These are phyloP conservation scores for Nothura maculosa DNA, from an alignment of 2,797 vertebrate species.

Conservation along the genomic window DNA sequence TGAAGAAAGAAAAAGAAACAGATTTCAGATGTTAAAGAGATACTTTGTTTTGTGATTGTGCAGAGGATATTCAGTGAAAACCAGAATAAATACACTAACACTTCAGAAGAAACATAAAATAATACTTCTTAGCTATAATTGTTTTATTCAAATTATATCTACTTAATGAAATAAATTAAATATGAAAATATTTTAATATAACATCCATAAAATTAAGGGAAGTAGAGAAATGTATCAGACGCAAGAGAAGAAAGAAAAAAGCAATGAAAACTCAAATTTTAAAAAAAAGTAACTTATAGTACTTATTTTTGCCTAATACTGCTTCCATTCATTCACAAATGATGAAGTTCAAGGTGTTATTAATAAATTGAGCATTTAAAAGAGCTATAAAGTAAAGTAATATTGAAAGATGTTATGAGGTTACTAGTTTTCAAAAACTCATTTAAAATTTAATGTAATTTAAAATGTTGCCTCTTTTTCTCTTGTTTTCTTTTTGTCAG, in stretches of 20 bases:
- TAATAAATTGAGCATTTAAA: slow-evolving; percentile 57
- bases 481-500: slow-evolving; percentile 51
- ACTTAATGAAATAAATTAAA: slow-evolving; percentile 65
- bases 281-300: slow-evolving; percentile 65
- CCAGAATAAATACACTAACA: slow-evolving; percentile 35
- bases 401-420: slow-evolving; percentile 65
- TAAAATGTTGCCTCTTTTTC: slow-evolving; percentile 33
- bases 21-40: neutral
- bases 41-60: slow-evolving; percentile 43
- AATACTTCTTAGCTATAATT: slow-evolving; percentile 72
- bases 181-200: slow-evolving; percentile 64
- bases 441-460: too few relatives aligned
- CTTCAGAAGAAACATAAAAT: slow-evolving; percentile 70
- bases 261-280: slow-evolving; percentile 56
- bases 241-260: slow-evolving; percentile 60
- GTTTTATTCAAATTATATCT: slow-evolving; percentile 77
- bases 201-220: slow-evolving; percentile 60
- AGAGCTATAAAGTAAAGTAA: slow-evolving; percentile 61
- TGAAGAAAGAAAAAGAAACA: neutral
- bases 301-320: slow-evolving; percentile 72
- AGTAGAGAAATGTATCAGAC: slow-evolving; percentile 69
- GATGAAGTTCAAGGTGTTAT: slow-evolving; percentile 46
- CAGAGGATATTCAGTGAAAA: slow-evolving; percentile 30
- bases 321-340: slow-evolving; percentile 56
- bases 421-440: slow-evolving; percentile 64